These are phyloP conservation scores for Anastrepha ludens DNA, from an alignment of 1,140 invertebrate genomes.

Conservation along the genomic window DNA sequence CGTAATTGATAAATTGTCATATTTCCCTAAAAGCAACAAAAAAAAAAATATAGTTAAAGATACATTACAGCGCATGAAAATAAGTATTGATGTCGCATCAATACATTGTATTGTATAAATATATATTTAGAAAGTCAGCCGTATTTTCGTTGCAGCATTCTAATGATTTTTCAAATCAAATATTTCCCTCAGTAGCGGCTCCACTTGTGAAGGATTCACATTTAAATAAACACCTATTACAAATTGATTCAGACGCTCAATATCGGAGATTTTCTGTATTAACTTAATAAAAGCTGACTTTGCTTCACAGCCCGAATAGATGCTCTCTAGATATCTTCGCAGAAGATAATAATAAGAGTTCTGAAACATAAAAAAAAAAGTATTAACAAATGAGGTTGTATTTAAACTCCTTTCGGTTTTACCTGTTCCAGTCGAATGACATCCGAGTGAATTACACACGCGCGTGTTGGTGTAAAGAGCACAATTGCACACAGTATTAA, in stretches of 20 bases:
- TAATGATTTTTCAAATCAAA: conserved; percentile 86
- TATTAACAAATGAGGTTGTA: background rate
- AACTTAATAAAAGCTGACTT: conserved; percentile 89
- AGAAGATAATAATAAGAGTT: conserved; percentile 94
- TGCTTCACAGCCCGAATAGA: conserved; percentile 88
- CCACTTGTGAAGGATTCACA: conserved; percentile 91
- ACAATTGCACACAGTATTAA: conserved; percentile 92
- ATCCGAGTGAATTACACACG: conserved; percentile 87
- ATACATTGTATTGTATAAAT: background rate
- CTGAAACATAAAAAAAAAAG: conserved; percentile 73
- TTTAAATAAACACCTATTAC: conserved; percentile 91
- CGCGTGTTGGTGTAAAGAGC: conserved; percentile 88
- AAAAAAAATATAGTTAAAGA: background rate
- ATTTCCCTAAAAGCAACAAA: conserved; percentile 18
- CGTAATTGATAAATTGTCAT: background rate
- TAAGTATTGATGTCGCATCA: background rate
- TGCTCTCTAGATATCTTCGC: conserved; percentile 88
- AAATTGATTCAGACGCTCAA: conserved; percentile 87
- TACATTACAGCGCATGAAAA: background rate
- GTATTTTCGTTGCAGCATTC: background rate
- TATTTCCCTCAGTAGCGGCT: conserved; percentile 93
- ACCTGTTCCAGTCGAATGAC: conserved; percentile 92
- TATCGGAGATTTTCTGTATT: conserved; percentile 90
- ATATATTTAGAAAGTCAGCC: background rate
- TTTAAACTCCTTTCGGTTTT: background rate